Percentiles rank a stretch among this genome's conserved stretches.
Conservation (phyloP, 2,113 vertebrate genomes). For the Copsychus sechellarum region DNA sequence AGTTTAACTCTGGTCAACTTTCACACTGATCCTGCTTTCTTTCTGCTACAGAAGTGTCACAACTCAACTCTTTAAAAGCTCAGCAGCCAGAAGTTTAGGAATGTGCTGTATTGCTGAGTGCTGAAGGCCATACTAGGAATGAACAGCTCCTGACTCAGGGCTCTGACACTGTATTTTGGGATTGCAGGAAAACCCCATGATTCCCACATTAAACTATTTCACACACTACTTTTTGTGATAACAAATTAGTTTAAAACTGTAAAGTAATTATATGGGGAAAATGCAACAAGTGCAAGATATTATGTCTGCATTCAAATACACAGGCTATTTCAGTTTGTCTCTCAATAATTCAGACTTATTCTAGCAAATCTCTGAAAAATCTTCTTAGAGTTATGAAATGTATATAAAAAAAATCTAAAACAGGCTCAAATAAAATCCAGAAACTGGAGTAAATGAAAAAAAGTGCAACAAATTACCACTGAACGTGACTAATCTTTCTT, state of each 20-base stretch:
- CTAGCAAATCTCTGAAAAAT: neutral
- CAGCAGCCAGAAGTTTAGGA: neutral
- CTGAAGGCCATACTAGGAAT: neutral
- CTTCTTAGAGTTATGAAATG: neutral
- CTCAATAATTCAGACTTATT: neutral
- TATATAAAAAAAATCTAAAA: neutral
- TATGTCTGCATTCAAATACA: neutral
- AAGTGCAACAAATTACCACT: neutral
- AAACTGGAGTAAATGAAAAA: neutral
- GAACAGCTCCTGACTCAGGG: neutral
- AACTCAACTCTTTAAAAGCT: neutral
- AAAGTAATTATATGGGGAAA: neutral
- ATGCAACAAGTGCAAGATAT: neutral
- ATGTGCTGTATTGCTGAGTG: neutral
- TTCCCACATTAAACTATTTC: neutral
- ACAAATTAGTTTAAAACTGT: neutral
- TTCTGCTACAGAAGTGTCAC: neutral
- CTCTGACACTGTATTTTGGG: neutral
- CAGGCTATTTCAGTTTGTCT: neutral
- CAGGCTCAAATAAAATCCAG: neutral
- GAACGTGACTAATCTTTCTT: neutral
- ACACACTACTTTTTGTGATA: neutral
- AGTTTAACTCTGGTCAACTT: neutral
- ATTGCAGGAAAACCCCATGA: neutral
- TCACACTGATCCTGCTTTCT: neutral